These are phyloP conservation scores for Falco concolor DNA, from an alignment of 2,797 vertebrate species.

Conservation along the genomic window DNA sequence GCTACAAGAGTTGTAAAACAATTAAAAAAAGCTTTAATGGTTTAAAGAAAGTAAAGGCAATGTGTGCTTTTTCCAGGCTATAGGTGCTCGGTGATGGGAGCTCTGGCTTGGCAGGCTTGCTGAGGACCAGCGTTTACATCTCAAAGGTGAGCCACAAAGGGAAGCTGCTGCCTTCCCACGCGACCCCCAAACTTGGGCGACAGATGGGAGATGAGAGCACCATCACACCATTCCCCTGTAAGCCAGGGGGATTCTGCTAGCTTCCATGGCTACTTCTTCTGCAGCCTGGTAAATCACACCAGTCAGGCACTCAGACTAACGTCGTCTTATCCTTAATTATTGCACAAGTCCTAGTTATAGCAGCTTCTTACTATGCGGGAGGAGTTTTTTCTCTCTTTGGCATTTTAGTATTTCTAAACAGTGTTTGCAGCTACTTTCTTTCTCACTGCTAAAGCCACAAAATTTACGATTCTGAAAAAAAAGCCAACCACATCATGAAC, in stretches of 20 bases:
- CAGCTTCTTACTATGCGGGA: not conserved
- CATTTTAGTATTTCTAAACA: not conserved
- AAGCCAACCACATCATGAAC: not conserved
- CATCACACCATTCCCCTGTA: not conserved
- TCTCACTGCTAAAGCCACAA: not conserved
- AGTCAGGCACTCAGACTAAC: not conserved
- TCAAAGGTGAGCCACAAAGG: too few relatives aligned
- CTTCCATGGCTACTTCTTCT: not conserved
- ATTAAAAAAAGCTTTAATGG: not conserved
- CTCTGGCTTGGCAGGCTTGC: not conserved
- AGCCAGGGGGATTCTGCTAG: not conserved
- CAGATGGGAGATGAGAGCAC: not conserved
- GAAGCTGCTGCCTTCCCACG: not conserved
- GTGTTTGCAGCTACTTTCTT: not conserved
- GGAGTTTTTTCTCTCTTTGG: not conserved
- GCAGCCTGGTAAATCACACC: not conserved
- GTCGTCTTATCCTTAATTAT: not conserved
- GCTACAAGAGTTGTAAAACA: not conserved
- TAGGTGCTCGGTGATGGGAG: accelerated
- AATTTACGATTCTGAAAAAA: not conserved
- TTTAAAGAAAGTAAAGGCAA: not conserved
- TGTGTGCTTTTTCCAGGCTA: not conserved
- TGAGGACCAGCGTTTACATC: not conserved
- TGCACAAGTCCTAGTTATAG: not conserved
- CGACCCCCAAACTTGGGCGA: not conserved